Evolutionary conservation across 2,888 invertebrate species (phyloP).

Genomic region (Gnatocerus cornutus): DNA sequence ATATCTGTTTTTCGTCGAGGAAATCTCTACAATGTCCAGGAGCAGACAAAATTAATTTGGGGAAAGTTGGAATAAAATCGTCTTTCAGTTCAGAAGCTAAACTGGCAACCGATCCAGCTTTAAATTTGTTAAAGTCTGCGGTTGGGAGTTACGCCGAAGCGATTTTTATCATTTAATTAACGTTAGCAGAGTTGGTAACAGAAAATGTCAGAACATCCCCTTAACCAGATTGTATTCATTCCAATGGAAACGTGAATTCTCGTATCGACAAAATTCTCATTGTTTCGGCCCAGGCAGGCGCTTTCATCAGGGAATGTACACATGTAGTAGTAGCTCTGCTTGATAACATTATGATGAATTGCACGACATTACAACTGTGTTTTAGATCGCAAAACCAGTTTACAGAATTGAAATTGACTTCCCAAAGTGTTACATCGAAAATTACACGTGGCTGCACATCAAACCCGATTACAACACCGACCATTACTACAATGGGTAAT

Average conservation of each 20-base stretch:
- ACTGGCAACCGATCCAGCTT: slow-evolving; percentile 8
- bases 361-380: slow-evolving; percentile 53
- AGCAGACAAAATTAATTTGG: background rate
- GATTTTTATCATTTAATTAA: slow-evolving; percentile 41
- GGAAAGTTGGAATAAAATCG: background rate
- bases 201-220: slow-evolving; percentile 37
- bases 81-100: background rate
- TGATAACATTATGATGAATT: slow-evolving; percentile 59
- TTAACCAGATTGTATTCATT: slow-evolving; percentile 32
- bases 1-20: background rate
- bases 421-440: slow-evolving; percentile 51
- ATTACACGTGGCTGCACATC: slow-evolving; percentile 49
- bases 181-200: slow-evolving; percentile 15
- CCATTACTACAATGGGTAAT: slow-evolving; percentile 38
- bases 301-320: slow-evolving; percentile 50
- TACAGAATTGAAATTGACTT: slow-evolving; percentile 57
- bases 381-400: slow-evolving; percentile 54
- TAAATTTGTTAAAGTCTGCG: slow-evolving; percentile 8
- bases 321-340: slow-evolving; percentile 52
- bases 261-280: slow-evolving; percentile 32
- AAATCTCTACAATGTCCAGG: background rate
- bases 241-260: slow-evolving; percentile 28
- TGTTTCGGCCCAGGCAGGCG: slow-evolving; percentile 30
- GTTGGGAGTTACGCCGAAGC: slow-evolving; percentile 8
- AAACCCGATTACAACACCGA: slow-evolving; percentile 39